Evolutionary conservation across 2,797 vertebrate genomes (phyloP).

Genomic region (Sparus aurata): DNA sequence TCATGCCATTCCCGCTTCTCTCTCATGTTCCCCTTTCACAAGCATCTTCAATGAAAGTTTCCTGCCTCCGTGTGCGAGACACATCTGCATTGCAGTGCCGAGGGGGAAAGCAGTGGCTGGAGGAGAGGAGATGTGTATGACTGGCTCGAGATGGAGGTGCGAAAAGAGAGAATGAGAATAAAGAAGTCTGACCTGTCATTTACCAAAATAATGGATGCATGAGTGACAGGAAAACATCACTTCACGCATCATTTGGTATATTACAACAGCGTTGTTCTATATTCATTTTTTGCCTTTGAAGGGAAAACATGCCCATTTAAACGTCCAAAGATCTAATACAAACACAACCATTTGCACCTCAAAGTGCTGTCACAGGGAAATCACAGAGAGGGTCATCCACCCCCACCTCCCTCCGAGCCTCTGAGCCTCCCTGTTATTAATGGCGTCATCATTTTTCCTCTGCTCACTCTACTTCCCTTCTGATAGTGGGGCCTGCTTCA

Average conservation of each 20-base stretch:
- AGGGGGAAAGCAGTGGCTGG: slow-evolving; percentile 53
- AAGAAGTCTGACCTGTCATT: slow-evolving; percentile 59
- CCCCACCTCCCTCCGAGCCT: slow-evolving; percentile 67
- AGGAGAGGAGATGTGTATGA: slow-evolving; percentile 51
- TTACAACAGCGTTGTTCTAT: slow-evolving; percentile 4
- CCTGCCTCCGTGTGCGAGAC: slow-evolving; percentile 66
- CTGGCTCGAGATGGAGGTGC: slow-evolving; percentile 38
- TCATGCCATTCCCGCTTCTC: slow-evolving; percentile 32
- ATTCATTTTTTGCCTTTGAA: slow-evolving; percentile 38
- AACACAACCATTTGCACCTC: slow-evolving; percentile 79
- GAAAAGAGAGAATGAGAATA: slow-evolving; percentile 22
- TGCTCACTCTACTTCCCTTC: slow-evolving; percentile 83
- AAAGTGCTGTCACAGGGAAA: slow-evolving; percentile 83
- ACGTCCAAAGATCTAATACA: slow-evolving; percentile 66
- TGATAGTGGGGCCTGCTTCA: slow-evolving; percentile 79
- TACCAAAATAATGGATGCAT: slow-evolving; percentile 60
- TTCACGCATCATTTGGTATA: slow-evolving; percentile 59
- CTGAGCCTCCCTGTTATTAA: slow-evolving; percentile 79
- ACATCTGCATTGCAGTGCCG: slow-evolving; percentile 87
- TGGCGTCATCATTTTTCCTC: slow-evolving; percentile 84
- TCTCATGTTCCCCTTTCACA: slow-evolving; percentile 59
- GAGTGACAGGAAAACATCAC: slow-evolving; percentile 62
- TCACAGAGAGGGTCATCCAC: slow-evolving; percentile 78
- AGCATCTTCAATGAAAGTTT: slow-evolving; percentile 71
- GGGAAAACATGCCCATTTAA: slow-evolving; percentile 68